A percentile compares a stretch with the other conserved stretches of the same genome.
These are phyloP conservation scores for Idaea dimidiata DNA, from an alignment of 2,888 invertebrate genomes.

Conservation along the genomic window DNA sequence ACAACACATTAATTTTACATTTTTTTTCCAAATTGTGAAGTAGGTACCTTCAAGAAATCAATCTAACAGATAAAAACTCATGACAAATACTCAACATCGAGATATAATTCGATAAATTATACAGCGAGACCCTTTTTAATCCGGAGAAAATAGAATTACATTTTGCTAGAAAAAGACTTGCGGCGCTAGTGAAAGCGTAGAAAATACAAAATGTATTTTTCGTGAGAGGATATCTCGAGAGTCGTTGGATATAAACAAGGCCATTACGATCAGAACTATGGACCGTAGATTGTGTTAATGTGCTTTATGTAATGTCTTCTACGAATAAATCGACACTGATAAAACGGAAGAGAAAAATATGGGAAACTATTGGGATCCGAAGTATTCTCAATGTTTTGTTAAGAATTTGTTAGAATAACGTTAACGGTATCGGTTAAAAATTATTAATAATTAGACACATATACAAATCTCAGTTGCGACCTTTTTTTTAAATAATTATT, in stretches of 20 bases:
- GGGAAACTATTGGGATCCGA: conserved; percentile 3
- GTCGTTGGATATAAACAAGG: conserved; percentile 64
- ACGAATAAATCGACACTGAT: conserved; percentile 48
- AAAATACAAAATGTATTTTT: conserved; percentile 40
- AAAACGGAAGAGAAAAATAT: conserved; percentile 18
- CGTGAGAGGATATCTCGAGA: conserved; percentile 42
- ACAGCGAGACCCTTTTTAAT: conserved; percentile 60
- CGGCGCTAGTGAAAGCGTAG: conserved; percentile 30
- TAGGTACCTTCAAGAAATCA: too few species aligned
- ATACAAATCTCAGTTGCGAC: too few species aligned
- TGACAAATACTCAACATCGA: too few species aligned
- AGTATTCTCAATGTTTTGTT: background rate
- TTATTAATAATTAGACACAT: background rate
- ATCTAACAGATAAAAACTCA: too few species aligned
- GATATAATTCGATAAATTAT: conserved; percentile 30
- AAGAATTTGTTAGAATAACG: background rate
- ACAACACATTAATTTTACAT: too few species aligned
- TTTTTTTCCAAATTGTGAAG: too few species aligned
- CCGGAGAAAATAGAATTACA: conserved; percentile 58
- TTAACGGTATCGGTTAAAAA: background rate
- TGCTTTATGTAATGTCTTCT: conserved; percentile 47
- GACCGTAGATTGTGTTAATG: conserved; percentile 67
- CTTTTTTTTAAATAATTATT: too few species aligned
- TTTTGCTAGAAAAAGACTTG: conserved; percentile 50
- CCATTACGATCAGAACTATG: conserved; percentile 70